Evolutionary conservation across 2,113 vertebrate genomes (phyloP), one percentile per base, ranked within the genome.

Genomic region (Tachysurus vachellii): DNA sequence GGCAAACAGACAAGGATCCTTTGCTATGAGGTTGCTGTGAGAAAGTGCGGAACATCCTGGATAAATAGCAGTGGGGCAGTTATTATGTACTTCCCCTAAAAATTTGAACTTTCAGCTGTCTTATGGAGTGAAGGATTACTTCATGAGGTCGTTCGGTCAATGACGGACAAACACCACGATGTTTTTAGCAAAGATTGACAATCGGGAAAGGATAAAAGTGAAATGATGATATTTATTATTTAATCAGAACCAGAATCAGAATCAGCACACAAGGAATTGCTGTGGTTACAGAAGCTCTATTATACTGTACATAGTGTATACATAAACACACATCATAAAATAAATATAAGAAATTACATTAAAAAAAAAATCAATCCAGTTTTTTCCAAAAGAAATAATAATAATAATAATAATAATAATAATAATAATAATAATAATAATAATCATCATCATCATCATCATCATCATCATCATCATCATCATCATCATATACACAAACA

Each of bases 41-140:
- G 79, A 73, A 87, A 86, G 85, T 76, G 82, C 82, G 87, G 90
- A 89, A 90, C 89, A 91, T 92, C 90, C 91, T 92, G 87, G 87
- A 89, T 88, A 88, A 88, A 89, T 87, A 90, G 76, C 75, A 66
- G 28, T 66, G 28, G 56, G 82, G 80, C 26, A 84, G 80, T 77
- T 71, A 64, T 82, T 68, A 87, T 88, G 85, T 44, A 88, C 84
- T 91, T 90, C 88, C 85, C 75, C 83, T 75, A 68, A 84, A 85
- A 80, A 76, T 88, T n/a, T n/a, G n/a, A n/a, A n/a, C 90, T 87
- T 84, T 92, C 91, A 92, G 61, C 90, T 85, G 85, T 80, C 79
- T 79, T 83, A 81, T 57, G 53, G 42, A 53, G 64, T 85, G 86
- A 91, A 91, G 61, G 89, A 89, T 88, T 59, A 85, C 86, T 85